Evolutionary conservation across 53 echinoderm and acorn worm genomes (phyloP).

Genomic region (Zoroaster sp.): DNA sequence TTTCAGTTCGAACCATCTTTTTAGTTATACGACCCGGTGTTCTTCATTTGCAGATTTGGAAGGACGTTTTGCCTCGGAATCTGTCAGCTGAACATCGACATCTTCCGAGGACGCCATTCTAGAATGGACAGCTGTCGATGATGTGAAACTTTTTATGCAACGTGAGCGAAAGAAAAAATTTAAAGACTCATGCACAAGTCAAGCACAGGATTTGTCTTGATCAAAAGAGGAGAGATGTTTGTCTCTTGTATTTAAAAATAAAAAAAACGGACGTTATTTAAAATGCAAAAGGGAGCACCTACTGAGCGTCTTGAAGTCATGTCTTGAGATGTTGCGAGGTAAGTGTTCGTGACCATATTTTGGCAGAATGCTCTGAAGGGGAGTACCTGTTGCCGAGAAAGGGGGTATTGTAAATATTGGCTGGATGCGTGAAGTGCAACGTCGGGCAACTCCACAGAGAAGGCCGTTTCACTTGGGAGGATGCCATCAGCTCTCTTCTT

Average conservation of each 20-base stretch:
- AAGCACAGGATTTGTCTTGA: background rate
- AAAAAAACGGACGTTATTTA: background rate
- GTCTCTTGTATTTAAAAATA: background rate
- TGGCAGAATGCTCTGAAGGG: background rate
- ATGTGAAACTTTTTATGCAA: conserved; percentile 18
- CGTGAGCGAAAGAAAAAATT: background rate
- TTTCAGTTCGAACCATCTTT: background rate
- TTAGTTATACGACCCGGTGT: background rate
- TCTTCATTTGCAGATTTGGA: background rate
- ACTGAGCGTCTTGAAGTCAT: background rate
- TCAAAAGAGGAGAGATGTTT: background rate
- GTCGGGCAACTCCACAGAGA: background rate
- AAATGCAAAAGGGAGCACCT: background rate
- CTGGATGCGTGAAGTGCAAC: background rate
- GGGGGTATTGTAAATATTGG: background rate
- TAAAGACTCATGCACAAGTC: background rate
- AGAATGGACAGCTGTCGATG: background rate
- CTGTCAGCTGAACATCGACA: background rate
- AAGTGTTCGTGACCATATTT: background rate
- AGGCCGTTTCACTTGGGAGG: background rate
- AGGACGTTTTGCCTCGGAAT: background rate
- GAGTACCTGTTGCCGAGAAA: background rate
- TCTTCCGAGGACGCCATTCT: background rate
- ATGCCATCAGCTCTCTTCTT: background rate
- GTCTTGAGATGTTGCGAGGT: conserved; percentile 14